These are phyloP conservation scores for Drosophila trichaetosa DNA, from an alignment of 2,888 invertebrate species.

Conservation along the genomic window DNA sequence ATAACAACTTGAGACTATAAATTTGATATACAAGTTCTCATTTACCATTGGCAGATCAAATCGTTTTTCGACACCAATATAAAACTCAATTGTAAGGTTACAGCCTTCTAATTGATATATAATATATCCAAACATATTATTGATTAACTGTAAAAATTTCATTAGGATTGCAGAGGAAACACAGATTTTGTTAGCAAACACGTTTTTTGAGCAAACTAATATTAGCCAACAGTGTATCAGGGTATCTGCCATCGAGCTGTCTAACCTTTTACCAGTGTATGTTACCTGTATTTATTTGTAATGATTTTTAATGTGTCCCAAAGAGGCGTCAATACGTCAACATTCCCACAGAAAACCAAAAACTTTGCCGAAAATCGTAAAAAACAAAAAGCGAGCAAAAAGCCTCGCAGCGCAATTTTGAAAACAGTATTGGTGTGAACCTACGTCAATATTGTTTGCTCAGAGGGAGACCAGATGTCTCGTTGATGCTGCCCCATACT, in stretches of 20 bases:
- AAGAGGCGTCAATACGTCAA: not conserved
- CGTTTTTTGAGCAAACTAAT: not conserved
- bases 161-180: not conserved
- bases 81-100: not conserved
- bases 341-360: not conserved
- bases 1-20: too few relatives aligned
- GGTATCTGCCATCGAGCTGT: not conserved
- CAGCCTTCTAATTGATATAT: not conserved
- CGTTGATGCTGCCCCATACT: slow-evolving; percentile 42
- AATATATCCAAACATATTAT: not conserved
- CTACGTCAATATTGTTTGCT: slow-evolving; percentile 68
- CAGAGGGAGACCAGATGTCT: slow-evolving; percentile 59
- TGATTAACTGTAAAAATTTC: not conserved
- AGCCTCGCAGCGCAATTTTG: slow-evolving; percentile 23
- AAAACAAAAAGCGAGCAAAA: slow-evolving; percentile 26
- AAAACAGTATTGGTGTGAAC: slow-evolving; percentile 47
- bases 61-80: not conserved
- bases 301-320: not conserved
- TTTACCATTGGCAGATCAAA: not conserved
- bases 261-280: not conserved
- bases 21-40: too few relatives aligned
- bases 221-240: not conserved
- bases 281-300: not conserved
- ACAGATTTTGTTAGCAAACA: not conserved
- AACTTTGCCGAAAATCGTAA: not conserved